Base-by-base conservation (phyloP, 2,888 invertebrate genomes). In the Shargacucullia verbasci region DNA sequence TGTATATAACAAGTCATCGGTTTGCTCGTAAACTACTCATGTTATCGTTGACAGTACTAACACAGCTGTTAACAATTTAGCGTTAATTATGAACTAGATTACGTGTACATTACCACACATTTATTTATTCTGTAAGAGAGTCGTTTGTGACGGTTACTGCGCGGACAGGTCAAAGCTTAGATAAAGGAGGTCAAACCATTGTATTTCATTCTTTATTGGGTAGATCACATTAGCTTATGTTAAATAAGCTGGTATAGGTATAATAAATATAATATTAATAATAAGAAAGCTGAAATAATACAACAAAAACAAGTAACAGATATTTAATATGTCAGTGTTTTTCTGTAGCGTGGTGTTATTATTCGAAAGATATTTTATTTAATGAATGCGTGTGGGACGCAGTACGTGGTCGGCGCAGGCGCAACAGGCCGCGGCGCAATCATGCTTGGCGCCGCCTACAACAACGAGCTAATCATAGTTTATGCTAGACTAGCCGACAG, bases 381-480 rank as follows among this genome's bases (percentile, higher is more conserved):
- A 64, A 67, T 64, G 56, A 63, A 55, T 65, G 59, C 59, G 70
- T 70, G 75, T 75, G 57, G 75, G 75, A 48, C 52, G 71, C 46
- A 43, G 52, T 35, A 46, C 50, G 56, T 46, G 45, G 43, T 40
- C 52, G 39, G 55, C 45, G 29, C 29, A 29, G 45, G 31, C 66
- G 68, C 68, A 69, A 25, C 63, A 41, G 38, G 58, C 25, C 34
- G 38, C 47, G 48, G 57, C 47, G 73, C 62, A 67, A 70, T 73
- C 70, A 67, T 52, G 74, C 56, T 67, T 58, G 48, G 72, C 74
- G 72, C 75, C 75, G 75, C 75, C 76, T 71, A 76, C 75, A 59
- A 61, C 57, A 46, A 45, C 70, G 46, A 50, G 59, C 69, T 75
- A 76, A 73, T 73, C 75, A 71, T 71, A 75, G 69, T 69, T 73